phyloP scores from a whole-genome alignment of 2,888 invertebrate species.

The Brachyptera risi region DNA sequence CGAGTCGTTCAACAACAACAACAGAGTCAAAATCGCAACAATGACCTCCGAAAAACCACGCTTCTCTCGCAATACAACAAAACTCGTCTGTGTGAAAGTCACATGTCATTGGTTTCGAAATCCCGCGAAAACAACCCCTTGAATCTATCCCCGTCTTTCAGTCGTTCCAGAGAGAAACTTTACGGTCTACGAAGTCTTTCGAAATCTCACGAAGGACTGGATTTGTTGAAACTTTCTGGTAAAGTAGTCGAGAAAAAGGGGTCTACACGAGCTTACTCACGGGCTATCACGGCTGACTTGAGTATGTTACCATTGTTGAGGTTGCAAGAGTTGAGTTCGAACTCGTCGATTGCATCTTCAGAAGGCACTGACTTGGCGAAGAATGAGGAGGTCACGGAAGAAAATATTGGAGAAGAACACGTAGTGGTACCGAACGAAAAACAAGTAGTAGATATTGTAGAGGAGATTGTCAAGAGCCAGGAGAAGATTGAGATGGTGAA shows the following conservation, averaged over 20 bases:
- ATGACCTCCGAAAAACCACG: constrained; percentile 25
- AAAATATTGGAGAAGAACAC: background rate
- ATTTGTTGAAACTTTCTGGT: constrained; percentile 41
- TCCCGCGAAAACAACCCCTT: constrained; percentile 38
- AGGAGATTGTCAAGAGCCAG: too few species aligned
- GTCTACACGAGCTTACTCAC: constrained; percentile 27
- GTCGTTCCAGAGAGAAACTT: constrained; percentile 47
- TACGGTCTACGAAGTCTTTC: constrained; percentile 48
- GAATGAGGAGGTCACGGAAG: background rate
- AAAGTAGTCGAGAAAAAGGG: constrained; percentile 16
- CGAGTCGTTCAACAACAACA: constrained; percentile 45
- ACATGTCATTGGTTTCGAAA: constrained; percentile 45
- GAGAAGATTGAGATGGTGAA: too few species aligned
- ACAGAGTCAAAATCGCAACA: constrained; percentile 39
- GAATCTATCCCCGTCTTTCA: constrained; percentile 27
- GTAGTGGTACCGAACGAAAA: background rate
- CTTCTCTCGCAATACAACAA: constrained; percentile 33
- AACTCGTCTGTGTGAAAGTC: constrained; percentile 47
- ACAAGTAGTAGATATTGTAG: background rate
- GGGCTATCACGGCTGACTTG: constrained; percentile 33
- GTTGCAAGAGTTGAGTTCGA: constrained; percentile 11
- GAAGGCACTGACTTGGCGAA: background rate
- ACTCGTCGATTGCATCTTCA: background rate
- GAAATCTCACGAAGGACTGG: constrained; percentile 49
- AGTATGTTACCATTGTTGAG: constrained; percentile 24